These are phyloP conservation scores for Thalassarche chlororhynchos DNA, from an alignment of 2,113 vertebrate species.

Conservation along the genomic window DNA sequence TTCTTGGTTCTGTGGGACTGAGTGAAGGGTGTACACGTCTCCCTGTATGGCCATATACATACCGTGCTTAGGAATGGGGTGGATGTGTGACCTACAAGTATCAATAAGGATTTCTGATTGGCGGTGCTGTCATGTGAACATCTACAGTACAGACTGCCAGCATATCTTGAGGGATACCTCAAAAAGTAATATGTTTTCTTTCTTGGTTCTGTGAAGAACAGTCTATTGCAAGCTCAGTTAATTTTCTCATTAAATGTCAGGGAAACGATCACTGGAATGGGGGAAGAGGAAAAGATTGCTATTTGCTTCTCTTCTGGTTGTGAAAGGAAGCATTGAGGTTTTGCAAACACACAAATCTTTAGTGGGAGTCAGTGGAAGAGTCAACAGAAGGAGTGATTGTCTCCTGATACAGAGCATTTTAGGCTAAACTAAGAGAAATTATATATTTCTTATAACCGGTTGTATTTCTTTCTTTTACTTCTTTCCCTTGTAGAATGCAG, in stretches of 20 bases:
- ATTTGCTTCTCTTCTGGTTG: neutral
- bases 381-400: neutral
- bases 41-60: neutral
- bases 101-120: neutral
- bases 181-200: neutral
- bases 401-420: neutral
- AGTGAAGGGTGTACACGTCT: neutral
- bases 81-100: neutral
- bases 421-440: neutral
- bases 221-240: neutral
- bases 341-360: neutral
- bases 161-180: neutral
- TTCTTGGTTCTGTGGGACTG: neutral
- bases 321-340: neutral
- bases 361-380: neutral
- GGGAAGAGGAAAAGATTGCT: neutral
- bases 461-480: neutral
- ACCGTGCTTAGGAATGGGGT: neutral
- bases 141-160: neutral
- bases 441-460: neutral
- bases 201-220: neutral
- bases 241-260: neutral
- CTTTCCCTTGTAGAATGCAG: neutral
- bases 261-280: neutral
- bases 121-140: fast-evolving